Evolutionary conservation across 2,888 invertebrate species (phyloP), one percentile per base, ranked within the genome.

Genomic region (Pachymerium ferrugineum): DNA sequence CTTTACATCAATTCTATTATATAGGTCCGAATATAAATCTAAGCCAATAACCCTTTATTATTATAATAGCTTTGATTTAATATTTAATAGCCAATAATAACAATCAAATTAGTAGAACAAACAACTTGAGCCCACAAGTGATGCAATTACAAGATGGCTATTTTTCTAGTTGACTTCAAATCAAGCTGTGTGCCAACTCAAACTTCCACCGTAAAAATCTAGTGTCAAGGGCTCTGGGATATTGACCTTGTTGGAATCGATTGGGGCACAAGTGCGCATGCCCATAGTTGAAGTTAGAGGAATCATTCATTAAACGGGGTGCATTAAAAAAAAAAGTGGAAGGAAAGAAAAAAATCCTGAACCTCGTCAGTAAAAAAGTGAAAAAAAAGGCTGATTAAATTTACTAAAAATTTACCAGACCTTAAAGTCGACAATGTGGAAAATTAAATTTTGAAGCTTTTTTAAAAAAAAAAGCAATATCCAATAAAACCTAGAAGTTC

Each of bases 141-240:
- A 25, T 25, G 62, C 62, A 62, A 62, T 62, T 62, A 62, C 14
- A 28, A 62, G 62, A 62, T 62, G 62, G 28, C 22, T 62, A 28
- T 22, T 62, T 62, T 62, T 62, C 62, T 62, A 62, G 62, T 62
- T 62, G 62, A 62, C 62, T 62, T 62, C 62, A 25, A 62, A 62
- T 62, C 62, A 62, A 62, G 62, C 28, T 14, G 62, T 62, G 62
- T 62, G 62, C 62, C 62, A 62, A 62, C 62, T 62, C 62, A 62
- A 62, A 62, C 62, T 62, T 25, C 25, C 25, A 28, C n/a, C 22
- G 8, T 62, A 62, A 62, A 62, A 62, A 62, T 62, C 62, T 22
- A 62, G 62, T 62, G 62, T 62, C 62, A 62, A 62, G 62, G 62
- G 62, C 62, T 62, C 25, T n/a, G 28, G 62, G 62, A 62, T 62